phyloP scores from a whole-genome alignment of 2,113 vertebrate genomes.

The Choloepus hoffmanni region DNA sequence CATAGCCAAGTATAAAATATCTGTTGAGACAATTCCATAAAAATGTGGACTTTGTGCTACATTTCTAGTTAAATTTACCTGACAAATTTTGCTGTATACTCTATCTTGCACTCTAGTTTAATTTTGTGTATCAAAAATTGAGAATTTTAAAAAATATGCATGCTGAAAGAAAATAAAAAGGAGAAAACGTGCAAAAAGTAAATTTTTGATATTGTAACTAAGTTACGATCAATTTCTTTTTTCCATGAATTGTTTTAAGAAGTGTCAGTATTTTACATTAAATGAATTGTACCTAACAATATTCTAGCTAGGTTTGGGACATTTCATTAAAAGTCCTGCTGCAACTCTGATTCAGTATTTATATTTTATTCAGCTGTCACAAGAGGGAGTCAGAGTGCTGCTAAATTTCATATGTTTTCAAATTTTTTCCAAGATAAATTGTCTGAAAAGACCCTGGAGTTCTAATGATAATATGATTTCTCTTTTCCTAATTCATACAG shows the following conservation, averaged over 20 bases:
- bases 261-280: background rate
- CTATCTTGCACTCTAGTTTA: background rate
- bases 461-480: background rate
- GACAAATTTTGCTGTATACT: background rate
- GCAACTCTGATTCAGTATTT: background rate
- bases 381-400: constrained; percentile 86
- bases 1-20: background rate
- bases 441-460: background rate
- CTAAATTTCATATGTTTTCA: background rate
- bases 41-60: background rate
- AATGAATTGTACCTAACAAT: background rate
- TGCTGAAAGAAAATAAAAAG: constrained; percentile 29
- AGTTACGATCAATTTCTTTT: background rate
- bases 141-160: background rate
- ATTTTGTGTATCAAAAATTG: background rate
- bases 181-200: background rate
- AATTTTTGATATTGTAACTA: background rate
- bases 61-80: background rate
- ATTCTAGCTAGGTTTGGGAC: background rate
- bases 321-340: background rate
- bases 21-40: background rate
- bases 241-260: constrained; percentile 30
- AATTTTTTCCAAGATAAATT: background rate
- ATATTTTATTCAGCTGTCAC: constrained; percentile 76
- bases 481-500: background rate